Conservation (phyloP, 2,797 vertebrate species). For the Myotis vivesi region DNA sequence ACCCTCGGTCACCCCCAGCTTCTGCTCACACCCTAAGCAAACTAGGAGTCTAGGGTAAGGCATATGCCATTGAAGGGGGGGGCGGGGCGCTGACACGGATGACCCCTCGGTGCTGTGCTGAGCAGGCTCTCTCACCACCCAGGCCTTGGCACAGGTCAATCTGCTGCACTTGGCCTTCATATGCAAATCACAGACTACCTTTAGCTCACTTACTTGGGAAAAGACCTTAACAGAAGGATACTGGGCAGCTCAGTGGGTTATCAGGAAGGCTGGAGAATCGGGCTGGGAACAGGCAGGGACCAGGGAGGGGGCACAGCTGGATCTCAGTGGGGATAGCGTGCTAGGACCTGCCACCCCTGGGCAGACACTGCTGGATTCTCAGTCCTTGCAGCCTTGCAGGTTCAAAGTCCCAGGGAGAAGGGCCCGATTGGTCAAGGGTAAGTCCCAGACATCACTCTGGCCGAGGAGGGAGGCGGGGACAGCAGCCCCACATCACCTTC, state of each 20-base stretch:
- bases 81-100: neutral
- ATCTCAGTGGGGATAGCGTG: neutral
- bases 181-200: neutral
- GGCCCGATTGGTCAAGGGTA: too few species aligned
- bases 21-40: neutral
- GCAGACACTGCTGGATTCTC: too few species aligned
- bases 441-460: too few species aligned
- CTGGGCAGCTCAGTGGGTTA: accelerated
- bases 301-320: neutral
- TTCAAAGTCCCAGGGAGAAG: too few species aligned
- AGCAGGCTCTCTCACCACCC: neutral
- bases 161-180: neutral
- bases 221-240: neutral
- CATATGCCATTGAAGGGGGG: accelerated
- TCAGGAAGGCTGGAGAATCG: neutral
- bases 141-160: neutral
- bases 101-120: neutral
- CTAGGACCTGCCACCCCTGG: too few species aligned
- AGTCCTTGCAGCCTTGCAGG: too few species aligned
- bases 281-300: neutral
- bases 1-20: neutral
- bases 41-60: neutral
- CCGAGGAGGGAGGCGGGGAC: too few species aligned
- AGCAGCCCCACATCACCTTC: too few species aligned
- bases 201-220: neutral